phyloP scores from a whole-genome alignment of 2,888 invertebrate species.

The Acrobasis repandana region DNA sequence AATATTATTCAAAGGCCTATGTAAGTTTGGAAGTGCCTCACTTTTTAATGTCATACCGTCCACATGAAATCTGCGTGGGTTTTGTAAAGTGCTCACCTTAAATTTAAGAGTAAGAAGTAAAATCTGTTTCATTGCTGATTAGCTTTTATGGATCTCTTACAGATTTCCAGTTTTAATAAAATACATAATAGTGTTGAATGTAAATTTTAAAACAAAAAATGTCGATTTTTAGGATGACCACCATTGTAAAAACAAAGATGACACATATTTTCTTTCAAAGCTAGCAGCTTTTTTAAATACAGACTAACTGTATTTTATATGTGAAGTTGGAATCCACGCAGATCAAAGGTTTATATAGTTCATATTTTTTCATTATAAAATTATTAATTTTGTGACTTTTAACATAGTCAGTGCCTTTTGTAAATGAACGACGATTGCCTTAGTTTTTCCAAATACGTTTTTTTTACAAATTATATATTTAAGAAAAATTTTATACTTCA shows the following conservation, averaged over 20 bases:
- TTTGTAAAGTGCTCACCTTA: neutral
- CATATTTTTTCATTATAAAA: neutral
- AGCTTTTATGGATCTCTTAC: too few species aligned
- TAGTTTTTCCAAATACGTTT: conserved; percentile 30
- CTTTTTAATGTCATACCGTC: conserved; percentile 37
- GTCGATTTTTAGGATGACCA: too few species aligned
- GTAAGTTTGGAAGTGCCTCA: conserved; percentile 34
- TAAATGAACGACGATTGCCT: conserved; percentile 36
- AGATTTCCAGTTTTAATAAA: too few species aligned
- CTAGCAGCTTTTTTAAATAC: too few species aligned
- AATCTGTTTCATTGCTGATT: too few species aligned
- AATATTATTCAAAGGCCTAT: too few species aligned
- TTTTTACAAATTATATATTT: conserved; percentile 38
- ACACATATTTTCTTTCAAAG: too few species aligned
- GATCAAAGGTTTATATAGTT: neutral
- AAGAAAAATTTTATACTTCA: conserved; percentile 32
- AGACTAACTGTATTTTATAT: too few species aligned
- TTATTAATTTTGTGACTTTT: conserved; percentile 22
- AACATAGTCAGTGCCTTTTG: conserved; percentile 31
- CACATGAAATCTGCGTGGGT: conserved; percentile 24
- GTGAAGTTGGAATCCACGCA: neutral
- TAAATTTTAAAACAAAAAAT: too few species aligned
- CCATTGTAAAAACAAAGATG: too few species aligned
- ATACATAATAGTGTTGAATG: too few species aligned
- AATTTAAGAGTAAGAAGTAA: too few species aligned